These are phyloP conservation scores for Cataglyphis altisquamis DNA, from an alignment of 2,888 invertebrate species.

Conservation along the genomic window DNA sequence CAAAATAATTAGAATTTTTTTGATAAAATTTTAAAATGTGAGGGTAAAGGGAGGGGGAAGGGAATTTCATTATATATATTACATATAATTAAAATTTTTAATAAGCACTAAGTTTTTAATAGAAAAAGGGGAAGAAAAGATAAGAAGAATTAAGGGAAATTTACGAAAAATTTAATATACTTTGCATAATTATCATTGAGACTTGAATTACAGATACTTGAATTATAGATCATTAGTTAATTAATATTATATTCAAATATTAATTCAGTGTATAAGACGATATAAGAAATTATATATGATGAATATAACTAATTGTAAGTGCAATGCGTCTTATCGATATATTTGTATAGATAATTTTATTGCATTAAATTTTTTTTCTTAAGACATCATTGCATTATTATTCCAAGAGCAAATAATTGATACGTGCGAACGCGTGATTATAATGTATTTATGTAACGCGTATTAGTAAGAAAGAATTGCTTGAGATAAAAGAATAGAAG, in stretches of 20 bases:
- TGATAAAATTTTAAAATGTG: slow-evolving; percentile 2
- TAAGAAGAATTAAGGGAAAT: background rate
- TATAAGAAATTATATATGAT: background rate
- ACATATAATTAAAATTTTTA: slow-evolving; percentile 23
- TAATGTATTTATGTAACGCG: slow-evolving; percentile 4
- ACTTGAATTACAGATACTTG: slow-evolving; percentile 34
- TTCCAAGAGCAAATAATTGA: background rate
- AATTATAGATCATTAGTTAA: slow-evolving; percentile 17
- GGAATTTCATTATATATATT: background rate
- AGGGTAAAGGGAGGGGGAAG: background rate
- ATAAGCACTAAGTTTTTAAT: slow-evolving; percentile 21
- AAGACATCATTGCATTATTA: slow-evolving; percentile 27
- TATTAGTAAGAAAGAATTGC: background rate
- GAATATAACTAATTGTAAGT: slow-evolving; percentile 8
- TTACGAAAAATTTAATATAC: slow-evolving; percentile 28
- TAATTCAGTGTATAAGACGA: slow-evolving; percentile 5
- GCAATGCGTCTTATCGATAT: slow-evolving; percentile 40
- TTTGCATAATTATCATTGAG: slow-evolving; percentile 24
- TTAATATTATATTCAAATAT: background rate
- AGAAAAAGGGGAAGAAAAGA: background rate
- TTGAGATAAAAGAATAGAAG: slow-evolving; percentile 8
- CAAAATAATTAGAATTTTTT: background rate
- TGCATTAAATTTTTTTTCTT: slow-evolving; percentile 12
- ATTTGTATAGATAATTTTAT: slow-evolving; percentile 27
- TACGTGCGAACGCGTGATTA: background rate